phyloP scores from a whole-genome alignment of 2,888 invertebrate genomes.

The Cacoxenus indagator region DNA sequence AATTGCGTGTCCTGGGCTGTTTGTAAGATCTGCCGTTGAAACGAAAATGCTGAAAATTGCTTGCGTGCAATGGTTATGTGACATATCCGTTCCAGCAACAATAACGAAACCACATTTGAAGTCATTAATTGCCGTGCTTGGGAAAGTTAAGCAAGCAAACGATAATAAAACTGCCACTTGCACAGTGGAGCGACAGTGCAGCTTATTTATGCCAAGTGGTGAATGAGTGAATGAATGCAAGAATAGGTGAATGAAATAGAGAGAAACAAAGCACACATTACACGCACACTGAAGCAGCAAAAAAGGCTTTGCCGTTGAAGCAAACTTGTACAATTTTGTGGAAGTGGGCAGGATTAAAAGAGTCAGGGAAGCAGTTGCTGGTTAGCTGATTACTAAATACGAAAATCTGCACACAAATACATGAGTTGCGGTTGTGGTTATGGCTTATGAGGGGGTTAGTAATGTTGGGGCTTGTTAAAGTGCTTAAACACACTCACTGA shows the following conservation, averaged over 20 bases:
- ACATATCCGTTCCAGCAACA: too few species aligned
- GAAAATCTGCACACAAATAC: background rate
- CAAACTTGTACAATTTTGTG: slow-evolving; percentile 12
- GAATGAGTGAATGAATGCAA: background rate
- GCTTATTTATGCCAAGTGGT: too few species aligned
- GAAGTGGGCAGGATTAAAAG: background rate
- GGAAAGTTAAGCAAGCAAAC: too few species aligned
- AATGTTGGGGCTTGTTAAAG: background rate
- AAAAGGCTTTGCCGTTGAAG: background rate
- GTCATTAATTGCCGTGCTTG: too few species aligned
- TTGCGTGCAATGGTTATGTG: too few species aligned
- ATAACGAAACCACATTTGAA: too few species aligned
- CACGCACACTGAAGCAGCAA: slow-evolving; percentile 19
- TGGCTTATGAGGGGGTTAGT: background rate
- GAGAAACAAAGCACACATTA: background rate
- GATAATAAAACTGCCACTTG: too few species aligned
- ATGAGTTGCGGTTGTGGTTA: background rate
- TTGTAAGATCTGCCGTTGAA: too few species aligned
- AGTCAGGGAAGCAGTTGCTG: slow-evolving; percentile 4
- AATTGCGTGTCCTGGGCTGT: too few species aligned
- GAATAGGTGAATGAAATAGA: background rate
- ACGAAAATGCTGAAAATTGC: too few species aligned
- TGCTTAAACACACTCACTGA: background rate
- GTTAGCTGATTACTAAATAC: slow-evolving; percentile 31
- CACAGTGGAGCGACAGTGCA: too few species aligned